Base-by-base conservation (phyloP, 2,113 vertebrate genomes). In the Callorhinus ursinus region DNA sequence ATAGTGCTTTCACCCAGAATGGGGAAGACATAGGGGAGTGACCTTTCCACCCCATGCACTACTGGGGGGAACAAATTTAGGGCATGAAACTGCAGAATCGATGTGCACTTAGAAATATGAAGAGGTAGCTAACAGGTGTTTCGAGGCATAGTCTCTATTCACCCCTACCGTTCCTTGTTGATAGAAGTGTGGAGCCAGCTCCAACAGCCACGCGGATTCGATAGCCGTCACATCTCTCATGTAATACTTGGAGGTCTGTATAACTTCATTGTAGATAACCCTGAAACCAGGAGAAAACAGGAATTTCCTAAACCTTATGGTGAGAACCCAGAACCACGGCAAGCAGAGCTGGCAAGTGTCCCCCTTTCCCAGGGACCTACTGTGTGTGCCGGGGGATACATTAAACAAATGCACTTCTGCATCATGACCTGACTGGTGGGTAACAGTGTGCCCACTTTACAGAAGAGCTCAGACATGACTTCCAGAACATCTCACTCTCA, bases 161-260 rank as follows among this genome's bases (percentile, higher is more conserved):
- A 84, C 79, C 92, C 99, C 96, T 99, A 99, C 99, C 99, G 99
- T 99, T 98, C 99, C 99, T 99, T 99, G 99, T 97, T 99, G 99
- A 98, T 99, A 99, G 76, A 99, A 99, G 98, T 99, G 99, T 53
- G 99, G 99, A 0, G 99, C 99, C 98, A 99, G 97, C 96, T 99
- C 99, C 98, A 99, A 97, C 97, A 99, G 98, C 99, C 99, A 99
- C 1, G 99, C 98, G 0, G 99, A 99, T 86, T 99, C 99, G 1
- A 99, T 98, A 0, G 99, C 99, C 21, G 99, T 99, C 98, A 99
- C 99, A 22, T 99, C 99, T 19, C 99, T 99, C 99, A 99, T 99
- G 98, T 99, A 99, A 93, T 99, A 99, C 90, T 99, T 99, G 26
- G 99, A 98, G 14, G 99, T 99, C 96, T 99, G 99, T 92, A 99